A percentile compares a stretch with the other conserved stretches of the same genome.
Evolutionary conservation across 2,113 vertebrate genomes (phyloP).

Genomic region (Otis tarda): DNA sequence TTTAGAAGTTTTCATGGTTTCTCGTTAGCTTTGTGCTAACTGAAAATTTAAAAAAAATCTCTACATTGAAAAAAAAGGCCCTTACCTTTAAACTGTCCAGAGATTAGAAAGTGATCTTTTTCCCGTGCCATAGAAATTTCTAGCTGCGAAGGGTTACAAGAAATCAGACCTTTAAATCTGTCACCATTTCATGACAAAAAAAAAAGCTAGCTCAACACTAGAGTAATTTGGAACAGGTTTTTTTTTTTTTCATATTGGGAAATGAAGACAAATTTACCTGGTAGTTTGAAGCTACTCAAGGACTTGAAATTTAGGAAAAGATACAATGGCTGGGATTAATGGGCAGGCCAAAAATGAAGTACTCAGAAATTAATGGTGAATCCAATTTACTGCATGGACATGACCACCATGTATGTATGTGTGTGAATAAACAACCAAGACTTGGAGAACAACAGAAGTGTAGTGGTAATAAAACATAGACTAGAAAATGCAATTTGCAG

Average conservation of each 20-base stretch:
- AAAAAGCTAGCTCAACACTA: neutral
- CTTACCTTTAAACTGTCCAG: neutral
- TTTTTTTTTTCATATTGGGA: neutral
- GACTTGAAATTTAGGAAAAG: neutral
- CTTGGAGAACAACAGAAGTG: neutral
- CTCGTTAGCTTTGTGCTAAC: neutral
- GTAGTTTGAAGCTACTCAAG: neutral
- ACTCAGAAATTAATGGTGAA: neutral
- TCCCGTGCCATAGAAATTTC: neutral
- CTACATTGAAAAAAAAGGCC: neutral
- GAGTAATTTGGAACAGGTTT: neutral
- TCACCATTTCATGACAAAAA: neutral
- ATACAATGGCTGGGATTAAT: neutral
- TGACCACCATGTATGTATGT: neutral
- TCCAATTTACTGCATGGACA: neutral
- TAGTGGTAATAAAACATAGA: neutral
- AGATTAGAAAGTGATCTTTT: neutral
- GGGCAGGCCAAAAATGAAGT: neutral
- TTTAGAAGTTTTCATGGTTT: neutral
- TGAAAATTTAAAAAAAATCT: neutral
- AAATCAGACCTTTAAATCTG: neutral
- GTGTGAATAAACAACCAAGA: neutral
- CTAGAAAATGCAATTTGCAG: neutral
- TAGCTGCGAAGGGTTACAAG: neutral
- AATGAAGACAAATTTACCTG: neutral